Conservation (phyloP, 2,113 vertebrate genomes). For the Conger conger region DNA sequence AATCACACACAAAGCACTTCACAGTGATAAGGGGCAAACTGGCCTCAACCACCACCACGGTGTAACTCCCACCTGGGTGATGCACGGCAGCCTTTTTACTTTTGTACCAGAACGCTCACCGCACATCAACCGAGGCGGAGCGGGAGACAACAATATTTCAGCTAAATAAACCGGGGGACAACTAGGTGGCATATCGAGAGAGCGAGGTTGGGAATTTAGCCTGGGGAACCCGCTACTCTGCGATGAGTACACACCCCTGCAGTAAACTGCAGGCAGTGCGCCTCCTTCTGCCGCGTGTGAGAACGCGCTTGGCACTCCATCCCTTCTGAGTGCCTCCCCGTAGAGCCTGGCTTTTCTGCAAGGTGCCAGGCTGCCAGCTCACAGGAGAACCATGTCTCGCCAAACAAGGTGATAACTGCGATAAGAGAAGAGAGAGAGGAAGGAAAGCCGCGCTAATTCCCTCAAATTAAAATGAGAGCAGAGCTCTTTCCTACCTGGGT, state of each 20-base stretch:
- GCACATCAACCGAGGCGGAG: no score
- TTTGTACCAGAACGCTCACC: no score
- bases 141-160: no score
- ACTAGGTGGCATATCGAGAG: no score
- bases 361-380: background rate
- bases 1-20: background rate
- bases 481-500: constrained; percentile 45
- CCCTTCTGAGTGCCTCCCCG: background rate
- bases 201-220: no score
- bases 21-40: no score
- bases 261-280: background rate
- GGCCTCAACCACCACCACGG: no score
- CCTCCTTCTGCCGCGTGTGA: background rate
- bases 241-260: background rate
- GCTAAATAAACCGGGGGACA: no score
- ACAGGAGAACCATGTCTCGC: background rate
- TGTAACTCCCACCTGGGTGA: no score
- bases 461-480: constrained; percentile 52
- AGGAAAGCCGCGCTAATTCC: constrained; percentile 45
- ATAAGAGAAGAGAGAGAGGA: background rate
- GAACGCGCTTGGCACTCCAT: background rate
- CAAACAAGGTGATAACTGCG: background rate
- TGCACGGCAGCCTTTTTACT: no score
- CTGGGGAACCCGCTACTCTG: no score
- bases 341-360: background rate